Percentiles rank a stretch among this genome's conserved stretches.
These are phyloP conservation scores for Spinibarbus caldwelli DNA, from an alignment of 2,797 vertebrate genomes.

Conservation along the genomic window DNA sequence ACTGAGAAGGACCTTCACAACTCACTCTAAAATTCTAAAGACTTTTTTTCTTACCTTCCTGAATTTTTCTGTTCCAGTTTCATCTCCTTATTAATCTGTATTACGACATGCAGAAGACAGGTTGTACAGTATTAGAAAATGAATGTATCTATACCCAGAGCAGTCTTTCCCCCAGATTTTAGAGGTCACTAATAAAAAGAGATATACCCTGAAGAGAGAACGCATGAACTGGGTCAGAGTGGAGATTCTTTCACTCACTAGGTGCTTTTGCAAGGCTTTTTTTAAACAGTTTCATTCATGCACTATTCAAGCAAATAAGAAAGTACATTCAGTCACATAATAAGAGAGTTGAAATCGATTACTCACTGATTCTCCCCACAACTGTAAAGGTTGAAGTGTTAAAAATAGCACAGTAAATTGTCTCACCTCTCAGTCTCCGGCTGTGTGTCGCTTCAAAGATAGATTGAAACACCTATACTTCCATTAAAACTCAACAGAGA, in stretches of 20 bases:
- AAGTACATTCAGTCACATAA: background rate
- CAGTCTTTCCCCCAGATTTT: slow-evolving; percentile 55
- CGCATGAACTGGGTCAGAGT: slow-evolving; percentile 59
- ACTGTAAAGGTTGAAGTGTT: slow-evolving; percentile 24
- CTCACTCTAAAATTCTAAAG: background rate
- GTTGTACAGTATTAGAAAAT: slow-evolving; percentile 25
- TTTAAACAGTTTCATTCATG: slow-evolving; percentile 36
- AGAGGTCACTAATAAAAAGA: slow-evolving; percentile 61
- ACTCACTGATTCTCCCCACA: background rate
- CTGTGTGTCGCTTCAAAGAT: background rate
- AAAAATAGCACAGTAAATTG: slow-evolving; percentile 26
- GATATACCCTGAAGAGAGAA: slow-evolving; percentile 49
- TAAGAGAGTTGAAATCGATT: background rate
- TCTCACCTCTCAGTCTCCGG: background rate
- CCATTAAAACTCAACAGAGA: slow-evolving; percentile 1
- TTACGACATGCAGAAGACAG: slow-evolving; percentile 3
- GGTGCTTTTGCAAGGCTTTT: slow-evolving; percentile 35
- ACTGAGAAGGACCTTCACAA: background rate
- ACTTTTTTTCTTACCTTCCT: slow-evolving; percentile 21
- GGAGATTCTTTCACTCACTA: slow-evolving; percentile 40
- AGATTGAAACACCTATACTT: background rate
- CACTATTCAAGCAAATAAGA: slow-evolving; percentile 17
- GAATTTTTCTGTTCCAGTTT: slow-evolving; percentile 5
- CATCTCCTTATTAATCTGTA: background rate
- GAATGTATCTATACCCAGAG: slow-evolving; percentile 38